Base-by-base conservation (phyloP, 2,113 vertebrate genomes). In the Passer montanus region DNA sequence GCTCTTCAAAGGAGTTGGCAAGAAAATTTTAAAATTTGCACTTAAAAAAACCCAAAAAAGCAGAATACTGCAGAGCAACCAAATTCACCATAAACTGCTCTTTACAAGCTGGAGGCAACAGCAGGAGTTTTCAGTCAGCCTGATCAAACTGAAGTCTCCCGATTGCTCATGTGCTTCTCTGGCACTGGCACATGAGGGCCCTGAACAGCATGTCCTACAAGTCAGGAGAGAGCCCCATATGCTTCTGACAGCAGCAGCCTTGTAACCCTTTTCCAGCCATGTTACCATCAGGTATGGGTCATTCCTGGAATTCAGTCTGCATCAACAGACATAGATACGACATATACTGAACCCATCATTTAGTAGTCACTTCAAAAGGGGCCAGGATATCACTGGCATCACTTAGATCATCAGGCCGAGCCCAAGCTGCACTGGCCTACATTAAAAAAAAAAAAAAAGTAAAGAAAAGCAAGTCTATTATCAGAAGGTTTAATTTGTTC, bases 181-280 rank as follows among this genome's bases (percentile, higher is more conserved):
- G n/a, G 52, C 31, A 31, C 16, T 28, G 55, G 60, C n/a, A 62
- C 26, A 43, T 0, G 0, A 70, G 33, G 22, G 22, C 17, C 24
- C 28, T 44, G 89, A 88, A 46, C 1, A 7, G 22, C 16, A 53
- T 0, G 3, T 26, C 17, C 39, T 28, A 23, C 37, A 63, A 56
- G 27, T 27, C 49, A 70, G 75, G 33, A 75, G 47, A 58, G 63
- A 76, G 28, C 22, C 8, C 53, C 28, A 8, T 15, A 20, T 4
- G 2, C 43, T 68, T 83, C 80, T 72, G 43, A 43, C 43, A 63
- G 66, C 31, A 73, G 19, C n/a, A 77, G 23, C 23, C 6, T 4
- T 24, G n/a, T 9, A 59, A 24, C 33, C 6, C 8, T 31, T 80
- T 80, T 66, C 27, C 63, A 80, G 43, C 5, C 7, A 3, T 2